Conservation (phyloP, 2,113 vertebrate genomes). For the Anhinga rufa region DNA sequence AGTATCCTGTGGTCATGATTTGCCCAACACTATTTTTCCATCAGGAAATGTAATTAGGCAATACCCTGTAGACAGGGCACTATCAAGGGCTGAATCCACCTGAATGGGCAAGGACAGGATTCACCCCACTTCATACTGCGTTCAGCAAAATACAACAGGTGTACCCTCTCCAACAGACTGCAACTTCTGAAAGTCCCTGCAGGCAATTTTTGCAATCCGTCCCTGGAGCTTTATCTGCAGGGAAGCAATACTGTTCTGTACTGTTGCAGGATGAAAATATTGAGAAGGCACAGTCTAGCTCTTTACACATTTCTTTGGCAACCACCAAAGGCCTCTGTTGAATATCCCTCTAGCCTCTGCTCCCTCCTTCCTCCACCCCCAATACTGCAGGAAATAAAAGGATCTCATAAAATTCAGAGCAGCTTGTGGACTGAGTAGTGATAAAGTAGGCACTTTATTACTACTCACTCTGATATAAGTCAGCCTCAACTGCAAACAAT, state of each 20-base stretch:
- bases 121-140: not conserved
- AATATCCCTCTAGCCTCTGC: not conserved
- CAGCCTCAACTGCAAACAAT: conserved; percentile 12
- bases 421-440: not conserved
- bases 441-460: not conserved
- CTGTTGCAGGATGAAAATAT: not conserved
- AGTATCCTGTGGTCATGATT: not conserved
- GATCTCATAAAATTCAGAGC: not conserved
- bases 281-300: not conserved
- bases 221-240: not conserved
- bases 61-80: not conserved
- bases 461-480: not conserved
- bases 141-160: not conserved
- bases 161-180: not conserved
- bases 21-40: not conserved
- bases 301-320: not conserved
- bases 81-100: not conserved
- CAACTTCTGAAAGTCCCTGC: not conserved
- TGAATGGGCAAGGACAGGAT: not conserved
- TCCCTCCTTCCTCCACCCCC: not conserved
- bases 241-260: not conserved
- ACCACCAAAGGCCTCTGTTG: not conserved
- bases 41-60: not conserved
- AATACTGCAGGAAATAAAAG: not conserved
- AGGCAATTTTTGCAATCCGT: not conserved